Evolutionary conservation across 2,888 invertebrate genomes (phyloP).

Genomic region (Apoda limacodes): DNA sequence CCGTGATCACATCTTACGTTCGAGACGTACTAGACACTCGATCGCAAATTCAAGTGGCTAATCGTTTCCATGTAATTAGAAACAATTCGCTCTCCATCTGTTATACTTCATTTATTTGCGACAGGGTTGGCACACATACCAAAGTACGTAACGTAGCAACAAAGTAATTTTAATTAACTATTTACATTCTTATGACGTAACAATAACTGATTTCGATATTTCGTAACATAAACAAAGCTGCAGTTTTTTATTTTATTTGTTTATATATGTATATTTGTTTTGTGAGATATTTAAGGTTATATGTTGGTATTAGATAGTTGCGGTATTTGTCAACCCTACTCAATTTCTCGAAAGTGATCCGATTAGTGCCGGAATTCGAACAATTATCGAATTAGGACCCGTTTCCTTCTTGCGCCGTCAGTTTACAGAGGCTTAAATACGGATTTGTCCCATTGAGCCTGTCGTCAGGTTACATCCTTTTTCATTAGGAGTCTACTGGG

Average conservation of each 20-base stretch:
- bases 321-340: slow-evolving; percentile 20
- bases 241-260: background rate
- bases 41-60: slow-evolving; percentile 31
- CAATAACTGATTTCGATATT: too few relatives aligned
- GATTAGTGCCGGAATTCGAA: slow-evolving; percentile 37
- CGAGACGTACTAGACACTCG: slow-evolving; percentile 13
- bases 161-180: too few relatives aligned
- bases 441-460: slow-evolving; percentile 22
- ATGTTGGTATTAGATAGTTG: too few relatives aligned
- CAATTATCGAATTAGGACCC: slow-evolving; percentile 58
- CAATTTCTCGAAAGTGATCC: slow-evolving; percentile 27
- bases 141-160: too few relatives aligned
- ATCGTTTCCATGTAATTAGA: slow-evolving; percentile 28
- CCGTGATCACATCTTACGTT: too few relatives aligned
- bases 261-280: too few relatives aligned
- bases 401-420: slow-evolving; percentile 37
- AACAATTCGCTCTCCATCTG: too few relatives aligned
- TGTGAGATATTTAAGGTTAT: too few relatives aligned
- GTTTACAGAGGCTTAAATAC: slow-evolving; percentile 16
- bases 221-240: too few relatives aligned
- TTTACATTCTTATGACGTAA: too few relatives aligned
- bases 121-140: too few relatives aligned
- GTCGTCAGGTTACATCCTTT: slow-evolving; percentile 21
- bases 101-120: too few relatives aligned
- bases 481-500: slow-evolving; percentile 10